Evolutionary conservation across 2,888 invertebrate species (phyloP), one percentile per base, ranked within the genome.

Genomic region (Theodoxus fluviatilis): DNA sequence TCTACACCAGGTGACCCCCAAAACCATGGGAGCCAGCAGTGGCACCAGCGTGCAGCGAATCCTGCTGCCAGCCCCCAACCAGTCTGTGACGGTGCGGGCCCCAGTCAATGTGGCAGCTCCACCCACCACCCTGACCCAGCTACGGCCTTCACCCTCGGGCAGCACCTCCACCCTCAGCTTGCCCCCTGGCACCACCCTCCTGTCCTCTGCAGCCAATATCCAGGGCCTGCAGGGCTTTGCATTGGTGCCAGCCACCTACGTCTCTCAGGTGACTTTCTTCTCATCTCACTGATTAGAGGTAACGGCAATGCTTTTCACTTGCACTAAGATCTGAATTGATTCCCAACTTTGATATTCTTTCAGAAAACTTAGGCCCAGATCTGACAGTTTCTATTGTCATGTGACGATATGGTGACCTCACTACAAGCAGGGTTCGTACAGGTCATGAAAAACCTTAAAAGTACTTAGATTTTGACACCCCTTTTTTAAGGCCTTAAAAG

Each of bases 161-260:
- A n/a, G n/a, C n/a, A n/a, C 74, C 22, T 63, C 38, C 40, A 77
- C 80, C n/a, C n/a, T n/a, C n/a, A n/a, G n/a, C n/a, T n/a, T n/a
- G 22, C 83, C 84, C 3, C 81, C 85, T 61, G 86, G 84, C 63
- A 81, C 85, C 28, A 81, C 87, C 0, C 80, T 86, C 47, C 76
- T 86, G 47, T 75, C 83, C 3, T 80, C 81, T n/a, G 76, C 71
- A 89, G 89, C 76, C 67, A 74, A 76, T 61, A 68, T 80, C 0
- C 79, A 75, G 15, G 82, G 81, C 4, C 72, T 83, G 40, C 84
- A 81, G 61, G 81, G 84, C 15, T 89, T 90, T 82, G 90, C 91
- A 25, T 89, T 91, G 78, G 86, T 91, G 12, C 91, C 91, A 35
- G 89, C 91, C 4, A 90, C 90, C 73, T 90, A 90, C 82, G 86